Conservation (phyloP, 2,113 vertebrate species). For the Leucoraja erinaceus region DNA sequence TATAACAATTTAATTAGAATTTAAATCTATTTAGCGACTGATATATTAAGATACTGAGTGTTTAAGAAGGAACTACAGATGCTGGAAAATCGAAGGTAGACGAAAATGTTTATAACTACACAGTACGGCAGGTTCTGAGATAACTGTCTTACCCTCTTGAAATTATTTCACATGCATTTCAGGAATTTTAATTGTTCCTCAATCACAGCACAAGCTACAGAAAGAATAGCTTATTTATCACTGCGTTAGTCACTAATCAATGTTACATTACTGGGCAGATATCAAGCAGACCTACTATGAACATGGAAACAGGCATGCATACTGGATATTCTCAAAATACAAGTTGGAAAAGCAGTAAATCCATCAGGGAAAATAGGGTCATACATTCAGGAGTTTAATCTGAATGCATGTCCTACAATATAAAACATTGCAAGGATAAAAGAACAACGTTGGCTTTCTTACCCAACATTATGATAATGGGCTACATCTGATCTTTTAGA, state of each 20-base stretch:
- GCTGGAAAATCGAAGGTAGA: too few species aligned
- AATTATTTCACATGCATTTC: slow-evolving; percentile 40
- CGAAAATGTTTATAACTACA: neutral
- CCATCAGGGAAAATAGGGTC: neutral
- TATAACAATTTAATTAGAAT: neutral
- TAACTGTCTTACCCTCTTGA: neutral
- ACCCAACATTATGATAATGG: too few species aligned
- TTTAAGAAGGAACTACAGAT: too few species aligned
- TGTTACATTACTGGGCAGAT: neutral
- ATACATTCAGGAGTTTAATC: neutral
- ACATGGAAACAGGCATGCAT: neutral
- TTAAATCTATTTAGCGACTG: neutral
- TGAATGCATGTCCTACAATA: neutral
- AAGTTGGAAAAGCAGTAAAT: neutral
- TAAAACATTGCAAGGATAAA: neutral
- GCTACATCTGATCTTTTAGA: too few species aligned
- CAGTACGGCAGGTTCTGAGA: neutral
- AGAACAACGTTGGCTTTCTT: neutral
- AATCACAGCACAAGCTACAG: neutral
- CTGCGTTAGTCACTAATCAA: neutral
- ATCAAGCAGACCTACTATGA: neutral
- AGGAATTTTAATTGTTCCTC: slow-evolving; percentile 1
- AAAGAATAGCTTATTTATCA: slow-evolving; percentile 41
- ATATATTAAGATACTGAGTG: neutral
- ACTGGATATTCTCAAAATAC: neutral